phyloP scores from a whole-genome alignment of 2,797 vertebrate genomes.

The Peromyscus attwateri region DNA sequence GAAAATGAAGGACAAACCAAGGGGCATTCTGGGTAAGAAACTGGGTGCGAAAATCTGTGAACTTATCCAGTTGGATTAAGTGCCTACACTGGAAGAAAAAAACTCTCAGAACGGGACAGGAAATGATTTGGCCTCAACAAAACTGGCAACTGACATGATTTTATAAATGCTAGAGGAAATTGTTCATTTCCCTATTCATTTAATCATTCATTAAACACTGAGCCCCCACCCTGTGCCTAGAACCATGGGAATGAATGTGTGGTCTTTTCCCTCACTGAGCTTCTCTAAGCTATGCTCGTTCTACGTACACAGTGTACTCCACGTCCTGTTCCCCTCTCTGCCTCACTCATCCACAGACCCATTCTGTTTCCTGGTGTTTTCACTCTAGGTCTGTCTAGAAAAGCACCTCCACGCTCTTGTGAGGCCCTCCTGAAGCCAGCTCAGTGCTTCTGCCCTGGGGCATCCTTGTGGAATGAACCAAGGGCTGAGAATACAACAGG shows the following conservation, averaged over 20 bases:
- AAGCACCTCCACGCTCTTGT: not conserved
- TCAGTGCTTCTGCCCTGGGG: not conserved
- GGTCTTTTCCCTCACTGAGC: not conserved
- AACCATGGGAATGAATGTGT: not conserved
- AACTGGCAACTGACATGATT: not conserved
- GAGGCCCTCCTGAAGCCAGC: not conserved
- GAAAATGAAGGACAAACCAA: not conserved
- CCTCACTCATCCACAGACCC: not conserved
- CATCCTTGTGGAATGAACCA: not conserved
- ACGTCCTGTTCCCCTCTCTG: not conserved
- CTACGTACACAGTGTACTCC: not conserved
- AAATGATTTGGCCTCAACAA: conserved; percentile 4
- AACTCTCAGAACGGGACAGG: not conserved
- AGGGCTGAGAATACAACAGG: not conserved
- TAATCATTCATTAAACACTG: not conserved
- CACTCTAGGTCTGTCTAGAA: not conserved
- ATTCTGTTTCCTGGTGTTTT: conserved; percentile 29
- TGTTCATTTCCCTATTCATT: not conserved
- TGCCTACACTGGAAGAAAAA: conserved; percentile 54
- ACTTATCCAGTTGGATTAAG: conserved; percentile 22
- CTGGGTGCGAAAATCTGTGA: not conserved
- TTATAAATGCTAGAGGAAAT: not conserved
- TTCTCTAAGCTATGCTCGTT: not conserved
- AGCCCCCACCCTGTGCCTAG: not conserved
- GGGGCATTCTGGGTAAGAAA: conserved; percentile 10